Conservation (phyloP, 2,113 vertebrate genomes). For the Illadopsis cleaveri region DNA sequence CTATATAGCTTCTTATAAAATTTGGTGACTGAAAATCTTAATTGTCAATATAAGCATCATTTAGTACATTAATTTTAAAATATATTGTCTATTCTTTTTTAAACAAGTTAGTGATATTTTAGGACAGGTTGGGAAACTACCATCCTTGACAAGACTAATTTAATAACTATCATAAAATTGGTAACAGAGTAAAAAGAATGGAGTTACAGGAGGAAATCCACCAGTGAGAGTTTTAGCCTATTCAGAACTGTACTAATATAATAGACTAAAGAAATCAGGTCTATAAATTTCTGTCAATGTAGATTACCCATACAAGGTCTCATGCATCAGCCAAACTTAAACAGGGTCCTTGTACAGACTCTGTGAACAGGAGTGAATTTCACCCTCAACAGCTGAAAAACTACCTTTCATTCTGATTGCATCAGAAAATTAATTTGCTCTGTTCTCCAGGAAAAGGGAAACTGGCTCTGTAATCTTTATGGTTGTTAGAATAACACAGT, state of each 20-base stretch:
- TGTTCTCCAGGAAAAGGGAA: conserved; percentile 2
- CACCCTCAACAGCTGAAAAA: conserved; percentile 3
- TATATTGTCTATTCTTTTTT: background rate
- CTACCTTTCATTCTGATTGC: conserved; percentile 26
- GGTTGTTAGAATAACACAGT: background rate
- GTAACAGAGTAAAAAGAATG: background rate
- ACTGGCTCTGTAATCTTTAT: background rate
- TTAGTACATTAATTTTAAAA: background rate
- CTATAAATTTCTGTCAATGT: conserved; percentile 35
- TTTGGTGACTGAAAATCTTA: background rate
- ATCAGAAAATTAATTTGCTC: conserved; percentile 36
- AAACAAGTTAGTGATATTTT: background rate
- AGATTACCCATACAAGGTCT: conserved; percentile 30
- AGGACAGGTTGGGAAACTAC: background rate
- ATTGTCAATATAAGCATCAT: background rate
- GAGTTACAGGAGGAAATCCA: background rate
- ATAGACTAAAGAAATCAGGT: conserved; percentile 6
- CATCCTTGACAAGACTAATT: background rate
- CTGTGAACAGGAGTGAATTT: conserved; percentile 8
- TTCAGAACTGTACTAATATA: conserved; percentile 1
- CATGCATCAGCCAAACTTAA: conserved; percentile 7
- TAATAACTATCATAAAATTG: background rate
- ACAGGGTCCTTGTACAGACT: conserved; percentile 24
- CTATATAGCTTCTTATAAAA: background rate
- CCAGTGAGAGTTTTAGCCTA: background rate